Percentiles rank a stretch among this genome's conserved stretches.
phyloP scores from a whole-genome alignment of 2,797 vertebrate species.

The Pipistrellus kuhlii region DNA sequence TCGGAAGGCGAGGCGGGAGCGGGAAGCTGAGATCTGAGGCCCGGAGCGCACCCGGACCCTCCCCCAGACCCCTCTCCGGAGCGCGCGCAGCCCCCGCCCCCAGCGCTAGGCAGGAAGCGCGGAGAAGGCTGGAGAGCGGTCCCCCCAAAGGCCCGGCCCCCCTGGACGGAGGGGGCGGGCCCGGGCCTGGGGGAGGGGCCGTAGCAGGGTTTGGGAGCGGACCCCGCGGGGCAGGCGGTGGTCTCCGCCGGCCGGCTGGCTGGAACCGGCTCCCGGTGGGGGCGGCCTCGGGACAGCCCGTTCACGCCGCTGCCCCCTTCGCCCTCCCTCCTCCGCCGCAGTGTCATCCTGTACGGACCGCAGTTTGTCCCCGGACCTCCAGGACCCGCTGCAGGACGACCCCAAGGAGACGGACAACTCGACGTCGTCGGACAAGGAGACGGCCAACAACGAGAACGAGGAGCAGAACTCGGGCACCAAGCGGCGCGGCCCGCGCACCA shows the following conservation, averaged over 20 bases:
- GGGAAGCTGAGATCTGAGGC: background rate
- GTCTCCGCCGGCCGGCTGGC: background rate
- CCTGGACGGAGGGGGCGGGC: slow-evolving; percentile 46
- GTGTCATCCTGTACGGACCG: slow-evolving; percentile 98
- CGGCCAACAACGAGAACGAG: slow-evolving; percentile 96
- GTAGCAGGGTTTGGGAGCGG: background rate
- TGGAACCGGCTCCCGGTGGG: background rate
- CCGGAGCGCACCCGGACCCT: background rate
- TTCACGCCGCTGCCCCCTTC: slow-evolving; percentile 42
- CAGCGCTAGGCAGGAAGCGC: background rate
- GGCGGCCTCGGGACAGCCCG: background rate
- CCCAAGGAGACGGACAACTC: slow-evolving; percentile 98
- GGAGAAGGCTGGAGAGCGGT: background rate
- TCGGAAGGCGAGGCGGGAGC: background rate
- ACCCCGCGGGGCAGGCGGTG: rapidly evolving
- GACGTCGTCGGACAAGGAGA: slow-evolving; percentile 97
- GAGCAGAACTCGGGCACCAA: slow-evolving; percentile 97
- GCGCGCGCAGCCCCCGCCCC: background rate
- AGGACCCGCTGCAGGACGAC: slow-evolving; percentile 95
- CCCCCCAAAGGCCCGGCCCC: background rate
- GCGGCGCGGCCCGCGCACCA: slow-evolving; percentile 95
- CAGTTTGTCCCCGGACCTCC: slow-evolving; percentile 97
- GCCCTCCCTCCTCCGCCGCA: slow-evolving; percentile 80
- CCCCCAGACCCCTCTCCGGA: background rate
- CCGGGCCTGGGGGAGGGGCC: slow-evolving; percentile 50